Evolutionary conservation across 2,888 invertebrate species (phyloP).

Genomic region (Xestia rhomboidea): DNA sequence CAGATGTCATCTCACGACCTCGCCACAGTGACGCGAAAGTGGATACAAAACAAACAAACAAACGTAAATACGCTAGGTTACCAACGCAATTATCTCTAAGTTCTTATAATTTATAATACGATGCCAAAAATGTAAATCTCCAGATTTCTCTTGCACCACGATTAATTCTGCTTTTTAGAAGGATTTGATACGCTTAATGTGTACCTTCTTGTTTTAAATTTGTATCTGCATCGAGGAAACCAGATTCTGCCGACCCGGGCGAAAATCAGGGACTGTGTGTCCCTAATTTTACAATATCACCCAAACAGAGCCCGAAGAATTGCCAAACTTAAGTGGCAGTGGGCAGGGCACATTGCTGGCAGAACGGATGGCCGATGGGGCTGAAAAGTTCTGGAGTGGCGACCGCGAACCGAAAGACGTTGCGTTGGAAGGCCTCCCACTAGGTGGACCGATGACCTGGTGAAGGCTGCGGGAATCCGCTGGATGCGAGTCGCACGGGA

Average conservation of each 20-base stretch:
- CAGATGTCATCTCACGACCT: slow-evolving; percentile 41
- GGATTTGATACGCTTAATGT: too few relatives aligned
- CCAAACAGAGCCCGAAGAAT: too few relatives aligned
- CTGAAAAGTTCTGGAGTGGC: too few relatives aligned
- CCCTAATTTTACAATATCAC: not conserved
- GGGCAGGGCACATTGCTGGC: too few relatives aligned
- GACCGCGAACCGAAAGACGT: too few relatives aligned
- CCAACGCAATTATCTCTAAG: not conserved
- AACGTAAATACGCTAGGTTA: not conserved
- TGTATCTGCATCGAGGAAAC: not conserved
- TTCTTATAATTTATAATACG: not conserved
- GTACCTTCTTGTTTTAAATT: not conserved
- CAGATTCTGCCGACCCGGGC: not conserved
- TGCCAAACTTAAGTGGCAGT: too few relatives aligned
- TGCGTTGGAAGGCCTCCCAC: too few relatives aligned
- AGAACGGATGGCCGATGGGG: too few relatives aligned
- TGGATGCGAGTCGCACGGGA: too few relatives aligned
- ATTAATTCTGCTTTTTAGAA: not conserved
- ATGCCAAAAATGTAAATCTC: not conserved
- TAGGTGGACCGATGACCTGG: too few relatives aligned
- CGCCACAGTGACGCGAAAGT: slow-evolving; percentile 45
- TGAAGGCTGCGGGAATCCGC: too few relatives aligned
- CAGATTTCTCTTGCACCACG: not conserved
- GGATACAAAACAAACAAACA: slow-evolving; percentile 9
- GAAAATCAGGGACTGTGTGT: not conserved